Evolutionary conservation across 2,888 invertebrate species (phyloP), one percentile per base, ranked within the genome.

Genomic region (Chloromyia formosa): DNA sequence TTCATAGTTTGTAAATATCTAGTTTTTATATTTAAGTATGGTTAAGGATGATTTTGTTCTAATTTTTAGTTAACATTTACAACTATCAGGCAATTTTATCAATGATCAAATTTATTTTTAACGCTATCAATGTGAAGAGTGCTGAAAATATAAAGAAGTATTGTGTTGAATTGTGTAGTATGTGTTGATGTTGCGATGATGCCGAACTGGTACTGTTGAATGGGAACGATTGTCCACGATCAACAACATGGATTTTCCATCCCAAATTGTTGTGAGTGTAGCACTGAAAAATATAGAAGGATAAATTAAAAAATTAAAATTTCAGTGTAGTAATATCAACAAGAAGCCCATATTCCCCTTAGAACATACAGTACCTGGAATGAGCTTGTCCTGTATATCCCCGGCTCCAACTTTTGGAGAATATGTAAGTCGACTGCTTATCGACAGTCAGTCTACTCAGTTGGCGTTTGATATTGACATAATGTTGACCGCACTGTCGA

Each of bases 231-330:
- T 77, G 75, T 27, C 92, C 93, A 0, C 90, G 89, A 81, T 95
- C 91, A 12, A 94, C 91, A 1, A 96, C 93, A 84, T 94, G 90
- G 80, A 96, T 96, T 84, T 95, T 96, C 96, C 96, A 96, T 66
- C 96, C 96, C 35, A 96, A 87, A 84, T 95, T 93, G 79, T 91
- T 93, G 87, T 96, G 96, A n/a, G 93, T 92, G 86, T 94, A 96
- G 85, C 96, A 96, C 96, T 96, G 87, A 16, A 87, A 86, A 35
- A 73, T 56, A 56, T 40, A 64, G 87, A 16, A 87, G 86, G 22
- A 73, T 56, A 56, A 53, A 64, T 53, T 23, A 58, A 56, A 56
- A 40, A 58, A 35, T 35, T 35, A 4, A 35, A 35, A 35, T 35
- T n/a, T n/a, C n/a, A n/a, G n/a, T n/a, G n/a, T n/a, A n/a, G n/a